Evolutionary conservation across 2,113 vertebrate genomes (phyloP).

Genomic region (Hystrix brachyura): DNA sequence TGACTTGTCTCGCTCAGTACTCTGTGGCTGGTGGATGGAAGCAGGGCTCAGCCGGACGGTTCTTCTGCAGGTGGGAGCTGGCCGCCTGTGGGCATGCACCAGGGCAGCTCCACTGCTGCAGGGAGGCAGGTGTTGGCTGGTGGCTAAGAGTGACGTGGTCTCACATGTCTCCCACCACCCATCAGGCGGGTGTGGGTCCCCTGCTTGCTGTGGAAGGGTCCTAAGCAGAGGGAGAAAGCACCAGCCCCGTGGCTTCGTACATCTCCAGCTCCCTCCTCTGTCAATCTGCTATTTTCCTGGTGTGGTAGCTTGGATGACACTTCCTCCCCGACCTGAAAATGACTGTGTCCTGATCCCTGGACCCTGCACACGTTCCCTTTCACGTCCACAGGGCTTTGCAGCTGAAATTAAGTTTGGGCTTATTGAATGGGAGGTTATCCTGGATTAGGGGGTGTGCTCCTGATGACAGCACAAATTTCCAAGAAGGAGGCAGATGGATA

Average conservation of each 20-base stretch:
- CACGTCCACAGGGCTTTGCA: background rate
- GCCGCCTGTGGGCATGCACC: fast-evolving
- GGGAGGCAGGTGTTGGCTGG: background rate
- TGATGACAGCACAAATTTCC: background rate
- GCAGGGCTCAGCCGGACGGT: background rate
- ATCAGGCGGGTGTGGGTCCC: background rate
- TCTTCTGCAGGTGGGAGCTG: background rate
- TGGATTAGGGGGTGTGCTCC: too few species aligned
- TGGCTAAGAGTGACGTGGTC: background rate
- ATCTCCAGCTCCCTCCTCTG: background rate
- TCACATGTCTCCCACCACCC: background rate
- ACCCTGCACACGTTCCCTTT: background rate
- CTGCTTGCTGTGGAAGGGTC: background rate
- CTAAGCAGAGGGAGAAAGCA: background rate
- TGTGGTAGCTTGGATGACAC: fast-evolving
- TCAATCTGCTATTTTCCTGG: background rate
- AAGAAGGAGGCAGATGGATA: background rate
- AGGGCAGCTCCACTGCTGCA: fast-evolving
- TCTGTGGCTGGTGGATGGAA: background rate
- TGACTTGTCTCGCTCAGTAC: background rate
- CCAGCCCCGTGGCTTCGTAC: fast-evolving
- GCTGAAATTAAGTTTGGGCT: too few species aligned
- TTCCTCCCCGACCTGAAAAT: background rate
- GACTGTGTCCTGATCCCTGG: background rate
- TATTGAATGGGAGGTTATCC: background rate